phyloP scores from a whole-genome alignment of 2,113 vertebrate species.

The Australoheros scitulus region DNA sequence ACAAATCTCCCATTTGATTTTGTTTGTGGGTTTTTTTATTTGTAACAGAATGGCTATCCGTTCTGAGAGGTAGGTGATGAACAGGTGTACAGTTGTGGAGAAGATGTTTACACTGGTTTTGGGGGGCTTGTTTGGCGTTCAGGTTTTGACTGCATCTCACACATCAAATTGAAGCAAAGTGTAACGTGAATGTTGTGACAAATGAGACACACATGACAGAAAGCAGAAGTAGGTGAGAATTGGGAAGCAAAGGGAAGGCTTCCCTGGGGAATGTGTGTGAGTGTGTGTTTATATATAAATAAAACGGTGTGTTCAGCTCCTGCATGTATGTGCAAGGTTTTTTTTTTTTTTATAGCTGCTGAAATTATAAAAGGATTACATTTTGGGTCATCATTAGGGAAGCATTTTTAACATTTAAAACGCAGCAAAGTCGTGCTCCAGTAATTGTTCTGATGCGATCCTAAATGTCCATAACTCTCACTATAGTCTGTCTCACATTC shows the following conservation, averaged over 20 bases:
- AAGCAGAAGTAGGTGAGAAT: constrained; percentile 80
- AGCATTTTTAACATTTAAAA: background rate
- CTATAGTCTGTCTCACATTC: constrained; percentile 32
- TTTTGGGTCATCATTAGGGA: background rate
- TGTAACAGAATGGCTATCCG: constrained; percentile 61
- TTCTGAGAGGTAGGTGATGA: constrained; percentile 47
- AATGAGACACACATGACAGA: constrained; percentile 72
- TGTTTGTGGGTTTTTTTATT: constrained; percentile 26
- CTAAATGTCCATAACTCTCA: constrained; percentile 24
- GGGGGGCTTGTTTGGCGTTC: constrained; percentile 39
- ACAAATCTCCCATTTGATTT: constrained; percentile 68
- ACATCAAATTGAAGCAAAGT: constrained; percentile 83
- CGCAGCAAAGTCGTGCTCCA: background rate
- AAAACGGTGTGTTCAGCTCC: constrained; percentile 15
- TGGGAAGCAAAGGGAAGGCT: constrained; percentile 71
- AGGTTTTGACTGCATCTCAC: constrained; percentile 79
- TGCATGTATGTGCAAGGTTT: background rate
- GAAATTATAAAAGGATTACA: background rate
- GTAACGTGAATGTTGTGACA: constrained; percentile 81
- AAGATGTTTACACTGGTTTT: constrained; percentile 51
- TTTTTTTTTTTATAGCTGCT: fast-evolving
- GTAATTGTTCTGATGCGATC: constrained; percentile 36
- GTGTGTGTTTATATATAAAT: constrained; percentile 14
- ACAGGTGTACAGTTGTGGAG: constrained; percentile 34
- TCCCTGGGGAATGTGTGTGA: constrained; percentile 65